Evolutionary conservation across 2,113 vertebrate species (phyloP).

Genomic region (Aptenodytes patagonicus): DNA sequence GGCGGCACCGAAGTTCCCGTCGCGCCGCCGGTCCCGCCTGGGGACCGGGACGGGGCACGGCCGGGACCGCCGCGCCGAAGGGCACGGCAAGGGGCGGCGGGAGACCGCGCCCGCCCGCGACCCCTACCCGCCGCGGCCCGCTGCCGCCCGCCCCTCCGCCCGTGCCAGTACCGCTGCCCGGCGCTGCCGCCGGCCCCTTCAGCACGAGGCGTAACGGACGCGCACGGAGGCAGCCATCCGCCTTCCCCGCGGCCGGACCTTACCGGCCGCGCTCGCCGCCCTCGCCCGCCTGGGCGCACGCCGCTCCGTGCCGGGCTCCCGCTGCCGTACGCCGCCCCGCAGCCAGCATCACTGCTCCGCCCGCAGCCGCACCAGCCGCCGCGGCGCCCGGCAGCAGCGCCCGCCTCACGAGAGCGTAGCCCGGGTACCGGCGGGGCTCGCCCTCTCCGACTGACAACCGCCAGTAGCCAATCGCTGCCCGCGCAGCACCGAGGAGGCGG

Average conservation of each 20-base stretch:
- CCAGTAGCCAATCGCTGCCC: conserved; percentile 55
- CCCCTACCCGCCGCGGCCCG: too few relatives aligned
- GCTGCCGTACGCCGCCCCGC: conserved; percentile 25
- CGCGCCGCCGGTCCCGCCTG: too few relatives aligned
- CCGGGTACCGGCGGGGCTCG: conserved; percentile 21
- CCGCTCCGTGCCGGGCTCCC: conserved; percentile 35
- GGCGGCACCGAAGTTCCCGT: too few relatives aligned
- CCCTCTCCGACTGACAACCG: conserved; percentile 65
- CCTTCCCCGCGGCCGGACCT: background rate
- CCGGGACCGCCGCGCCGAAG: too few relatives aligned
- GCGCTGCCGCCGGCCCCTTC: too few relatives aligned
- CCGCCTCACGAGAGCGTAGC: conserved; percentile 17
- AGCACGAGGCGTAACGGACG: background rate
- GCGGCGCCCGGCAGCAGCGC: conserved; percentile 33
- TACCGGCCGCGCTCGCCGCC: conserved; percentile 44
- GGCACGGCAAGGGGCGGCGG: too few relatives aligned
- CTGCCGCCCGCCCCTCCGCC: too few relatives aligned
- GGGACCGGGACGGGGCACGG: too few relatives aligned
- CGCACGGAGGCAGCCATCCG: background rate
- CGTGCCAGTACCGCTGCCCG: too few relatives aligned
- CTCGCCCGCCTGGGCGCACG: conserved; percentile 23
- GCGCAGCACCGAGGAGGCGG: background rate
- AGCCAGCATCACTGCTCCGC: conserved; percentile 66
- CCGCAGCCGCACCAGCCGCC: conserved; percentile 45
- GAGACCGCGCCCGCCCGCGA: too few relatives aligned